Evolutionary conservation across 2,797 vertebrate genomes (phyloP).

Genomic region (Rhincodon typus): DNA sequence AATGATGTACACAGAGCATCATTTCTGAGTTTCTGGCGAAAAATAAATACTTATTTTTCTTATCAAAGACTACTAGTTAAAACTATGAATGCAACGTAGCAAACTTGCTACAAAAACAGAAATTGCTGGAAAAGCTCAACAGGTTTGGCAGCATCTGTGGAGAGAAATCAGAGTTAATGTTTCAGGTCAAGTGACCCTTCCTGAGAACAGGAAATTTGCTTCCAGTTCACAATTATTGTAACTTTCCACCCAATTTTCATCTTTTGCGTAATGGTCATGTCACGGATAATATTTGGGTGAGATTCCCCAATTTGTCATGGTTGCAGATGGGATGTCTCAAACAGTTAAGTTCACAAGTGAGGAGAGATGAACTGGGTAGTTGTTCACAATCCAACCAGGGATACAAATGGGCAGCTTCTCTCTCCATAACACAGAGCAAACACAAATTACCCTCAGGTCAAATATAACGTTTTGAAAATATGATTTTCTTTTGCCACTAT

Average conservation of each 20-base stretch:
- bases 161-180: too few species aligned
- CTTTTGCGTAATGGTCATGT: too few species aligned
- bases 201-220: neutral
- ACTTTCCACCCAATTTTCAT: neutral
- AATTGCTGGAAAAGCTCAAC: too few species aligned
- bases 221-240: neutral
- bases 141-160: too few species aligned
- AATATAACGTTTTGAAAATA: neutral
- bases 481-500: neutral
- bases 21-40: neutral
- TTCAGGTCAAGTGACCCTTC: too few species aligned
- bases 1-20: neutral
- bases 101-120: neutral
- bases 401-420: neutral
- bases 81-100: neutral
- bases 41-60: neutral
- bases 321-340: too few species aligned
- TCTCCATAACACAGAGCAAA: neutral
- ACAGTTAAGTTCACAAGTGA: too few species aligned
- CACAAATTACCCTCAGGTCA: neutral
- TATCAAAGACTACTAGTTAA: neutral
- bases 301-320: too few species aligned
- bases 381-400: neutral
- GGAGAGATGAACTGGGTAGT: too few species aligned
- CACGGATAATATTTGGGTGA: too few species aligned